Evolutionary conservation across 2,797 vertebrate genomes (phyloP), one percentile per base, ranked within the genome.

Genomic region (Epinephelus awoara): DNA sequence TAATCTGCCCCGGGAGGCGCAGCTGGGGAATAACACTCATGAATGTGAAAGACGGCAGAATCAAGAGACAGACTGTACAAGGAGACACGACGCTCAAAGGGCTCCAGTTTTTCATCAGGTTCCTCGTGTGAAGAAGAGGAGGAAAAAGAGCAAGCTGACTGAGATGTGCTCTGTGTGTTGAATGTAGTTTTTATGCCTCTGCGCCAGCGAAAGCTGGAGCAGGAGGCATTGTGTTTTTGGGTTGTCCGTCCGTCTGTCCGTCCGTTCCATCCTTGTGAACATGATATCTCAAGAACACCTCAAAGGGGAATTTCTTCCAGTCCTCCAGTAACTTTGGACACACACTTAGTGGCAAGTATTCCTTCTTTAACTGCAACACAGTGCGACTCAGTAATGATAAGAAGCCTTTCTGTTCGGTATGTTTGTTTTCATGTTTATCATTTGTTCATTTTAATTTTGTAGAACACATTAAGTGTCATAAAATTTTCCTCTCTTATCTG

Each of bases 1-100:
- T 83, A 96, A 97, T 59, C 94, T 99, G 55, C 96, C 96, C 2
- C 77, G 82, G 0, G 72, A 49, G 2, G 19, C 27, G 38, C 67
- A 66, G 55, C 69, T 27, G 40, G 40, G 14, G 27, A n/a, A 62
- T 0, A 17, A 42, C 3, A 6, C 5, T 0, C 6, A 17, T 0
- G 49, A 40, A 13, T 3, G 15, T 11, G n/a, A 81, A 49, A 69
- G 14, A 34, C 65, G 5, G 21, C 50, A 12, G 54, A 19, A 7
- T 17, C 7, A 44, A 14, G 62, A 46, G 61, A 25, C 14, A 4
- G 38, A 57, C 1, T 17, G 17, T 23, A 13, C 6, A 5, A 19
- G 42, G 1, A 6, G 50, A 66, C 15, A 5, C 0, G 68, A 72
- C 1, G 59, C 68, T 76, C 81, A 38, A 15, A 54, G 27, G 2